A percentile compares a stretch with the other conserved stretches of the same genome.
phyloP scores from a whole-genome alignment of 1,140 invertebrate species.

The Drosophila watanabei region DNA sequence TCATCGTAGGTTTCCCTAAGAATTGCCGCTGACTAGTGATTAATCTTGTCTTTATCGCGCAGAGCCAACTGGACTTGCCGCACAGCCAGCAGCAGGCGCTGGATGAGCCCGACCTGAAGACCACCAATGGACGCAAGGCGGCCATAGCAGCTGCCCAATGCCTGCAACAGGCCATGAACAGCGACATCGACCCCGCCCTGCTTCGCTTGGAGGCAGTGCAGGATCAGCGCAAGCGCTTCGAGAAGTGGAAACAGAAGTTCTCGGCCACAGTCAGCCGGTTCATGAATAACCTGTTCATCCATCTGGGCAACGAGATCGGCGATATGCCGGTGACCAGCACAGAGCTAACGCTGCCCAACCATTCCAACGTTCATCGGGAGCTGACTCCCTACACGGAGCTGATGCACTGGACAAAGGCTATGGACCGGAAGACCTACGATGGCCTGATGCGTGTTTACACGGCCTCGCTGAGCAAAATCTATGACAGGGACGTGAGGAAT shows the following conservation, averaged over 20 bases:
- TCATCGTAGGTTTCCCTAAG: slow-evolving; percentile 88
- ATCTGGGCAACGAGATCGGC: slow-evolving; percentile 90
- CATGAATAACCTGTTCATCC: slow-evolving; percentile 97
- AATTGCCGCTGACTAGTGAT: not conserved
- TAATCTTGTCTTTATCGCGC: not conserved
- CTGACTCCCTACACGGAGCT: slow-evolving; percentile 94
- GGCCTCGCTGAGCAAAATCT: slow-evolving; percentile 91
- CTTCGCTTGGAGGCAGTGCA: slow-evolving; percentile 92
- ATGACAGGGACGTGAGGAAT: slow-evolving; percentile 92
- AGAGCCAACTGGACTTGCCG: slow-evolving; percentile 92
- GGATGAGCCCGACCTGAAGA: slow-evolving; percentile 91
- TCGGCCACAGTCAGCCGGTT: slow-evolving; percentile 93
- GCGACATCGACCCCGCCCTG: slow-evolving; percentile 89
- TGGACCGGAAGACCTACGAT: slow-evolving; percentile 93
- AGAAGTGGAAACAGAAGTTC: slow-evolving; percentile 94
- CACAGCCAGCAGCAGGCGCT: slow-evolving; percentile 90
- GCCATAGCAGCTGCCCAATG: slow-evolving; percentile 93
- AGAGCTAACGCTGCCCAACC: slow-evolving; percentile 91
- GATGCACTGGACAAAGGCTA: slow-evolving; percentile 95
- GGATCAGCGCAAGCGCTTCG: slow-evolving; percentile 94
- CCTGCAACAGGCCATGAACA: slow-evolving; percentile 92
- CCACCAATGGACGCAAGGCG: slow-evolving; percentile 90
- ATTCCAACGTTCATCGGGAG: slow-evolving; percentile 93
- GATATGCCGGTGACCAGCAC: slow-evolving; percentile 82
- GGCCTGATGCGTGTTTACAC: slow-evolving; percentile 94